A percentile compares a stretch with the other conserved stretches of the same genome.
Conservation (phyloP, 2,113 vertebrate genomes). For the Tautogolabrus adspersus region DNA sequence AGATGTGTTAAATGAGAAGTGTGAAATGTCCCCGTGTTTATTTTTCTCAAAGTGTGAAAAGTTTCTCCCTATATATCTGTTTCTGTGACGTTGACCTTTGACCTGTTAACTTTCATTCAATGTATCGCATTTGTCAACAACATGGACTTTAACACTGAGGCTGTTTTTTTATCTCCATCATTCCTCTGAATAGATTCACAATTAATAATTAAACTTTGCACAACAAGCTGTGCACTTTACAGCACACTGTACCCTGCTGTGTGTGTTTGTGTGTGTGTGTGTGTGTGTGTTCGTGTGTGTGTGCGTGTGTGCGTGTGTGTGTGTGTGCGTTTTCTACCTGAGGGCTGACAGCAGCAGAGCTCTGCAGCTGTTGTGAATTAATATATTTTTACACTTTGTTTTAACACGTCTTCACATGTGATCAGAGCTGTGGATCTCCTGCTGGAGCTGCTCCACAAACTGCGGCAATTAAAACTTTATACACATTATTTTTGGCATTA, state of each 20-base stretch:
- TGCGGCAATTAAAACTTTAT: background rate
- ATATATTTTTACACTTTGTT: constrained; percentile 2
- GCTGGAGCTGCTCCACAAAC: background rate
- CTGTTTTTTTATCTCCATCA: background rate
- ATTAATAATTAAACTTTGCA: constrained; percentile 8
- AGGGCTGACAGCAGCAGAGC: constrained; percentile 25
- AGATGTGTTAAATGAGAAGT: too few relatives aligned
- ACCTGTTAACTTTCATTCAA: too few relatives aligned
- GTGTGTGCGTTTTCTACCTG: constrained; percentile 7
- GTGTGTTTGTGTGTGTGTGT: background rate
- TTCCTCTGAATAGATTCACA: constrained; percentile 2
- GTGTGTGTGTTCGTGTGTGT: background rate
- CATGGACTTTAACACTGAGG: constrained; percentile 1
- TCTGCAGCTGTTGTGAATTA: constrained; percentile 15
- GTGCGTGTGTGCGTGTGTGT: background rate
- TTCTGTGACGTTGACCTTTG: too few relatives aligned
- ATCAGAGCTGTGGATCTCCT: background rate
- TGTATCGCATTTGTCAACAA: background rate
- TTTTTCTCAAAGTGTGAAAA: too few relatives aligned
- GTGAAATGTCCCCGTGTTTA: too few relatives aligned
- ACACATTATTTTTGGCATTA: background rate
- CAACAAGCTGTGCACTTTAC: background rate
- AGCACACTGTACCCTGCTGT: background rate
- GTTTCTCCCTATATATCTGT: too few relatives aligned
- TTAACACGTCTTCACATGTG: constrained; percentile 4